Conservation (phyloP, 2,113 vertebrate species). For the Laticauda colubrina region DNA sequence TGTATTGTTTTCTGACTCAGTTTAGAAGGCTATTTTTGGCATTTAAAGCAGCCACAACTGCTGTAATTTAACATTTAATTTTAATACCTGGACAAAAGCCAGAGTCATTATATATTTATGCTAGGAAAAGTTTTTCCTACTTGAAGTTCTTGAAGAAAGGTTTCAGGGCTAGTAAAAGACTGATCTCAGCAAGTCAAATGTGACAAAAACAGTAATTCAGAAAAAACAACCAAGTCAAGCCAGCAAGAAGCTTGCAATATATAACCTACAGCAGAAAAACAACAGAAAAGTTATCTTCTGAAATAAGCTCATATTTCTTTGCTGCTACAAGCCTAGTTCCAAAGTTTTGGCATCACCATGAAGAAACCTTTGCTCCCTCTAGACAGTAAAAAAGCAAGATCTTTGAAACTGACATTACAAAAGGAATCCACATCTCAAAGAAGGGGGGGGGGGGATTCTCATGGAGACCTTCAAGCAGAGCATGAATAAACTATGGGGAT, state of each 20-base stretch:
- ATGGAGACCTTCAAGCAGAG: background rate
- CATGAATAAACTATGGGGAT: background rate
- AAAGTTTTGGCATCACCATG: background rate
- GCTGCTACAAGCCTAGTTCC: background rate
- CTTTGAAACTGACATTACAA: background rate
- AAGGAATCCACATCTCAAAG: background rate
- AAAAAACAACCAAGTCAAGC: background rate
- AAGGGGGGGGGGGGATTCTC: background rate
- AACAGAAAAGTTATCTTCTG: background rate
- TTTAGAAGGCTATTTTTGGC: background rate
- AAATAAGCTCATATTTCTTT: background rate
- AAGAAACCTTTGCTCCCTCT: background rate
- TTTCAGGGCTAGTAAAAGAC: background rate
- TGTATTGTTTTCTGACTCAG: background rate
- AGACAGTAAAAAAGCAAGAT: background rate
- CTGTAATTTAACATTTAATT: background rate
- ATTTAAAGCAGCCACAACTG: background rate
- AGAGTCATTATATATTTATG: background rate
- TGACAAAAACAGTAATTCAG: background rate
- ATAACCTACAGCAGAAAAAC: background rate
- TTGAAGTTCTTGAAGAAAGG: background rate
- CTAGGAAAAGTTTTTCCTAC: background rate
- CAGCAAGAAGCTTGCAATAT: background rate
- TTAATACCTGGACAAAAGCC: background rate
- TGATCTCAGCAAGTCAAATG: background rate